These are phyloP conservation scores for Drosophila sordidapex DNA, from an alignment of 2,888 invertebrate species.

Conservation along the genomic window DNA sequence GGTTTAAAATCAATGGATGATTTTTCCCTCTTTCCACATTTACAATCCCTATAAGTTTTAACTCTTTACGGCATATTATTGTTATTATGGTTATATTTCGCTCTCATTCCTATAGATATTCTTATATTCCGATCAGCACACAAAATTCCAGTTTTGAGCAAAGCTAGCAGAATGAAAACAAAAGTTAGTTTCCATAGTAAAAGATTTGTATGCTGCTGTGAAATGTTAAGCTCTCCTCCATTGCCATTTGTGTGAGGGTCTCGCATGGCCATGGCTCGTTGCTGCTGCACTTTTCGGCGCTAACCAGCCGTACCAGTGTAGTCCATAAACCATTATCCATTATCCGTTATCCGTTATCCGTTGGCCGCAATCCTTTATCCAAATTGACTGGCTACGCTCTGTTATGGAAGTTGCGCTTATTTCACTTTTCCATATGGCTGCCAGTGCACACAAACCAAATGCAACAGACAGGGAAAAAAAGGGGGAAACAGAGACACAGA, in stretches of 20 bases:
- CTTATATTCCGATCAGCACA: not conserved
- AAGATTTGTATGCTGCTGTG: not conserved
- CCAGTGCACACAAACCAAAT: constrained; percentile 41
- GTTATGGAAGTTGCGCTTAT: constrained; percentile 65
- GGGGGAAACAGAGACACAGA: not conserved
- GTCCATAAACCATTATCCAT: constrained; percentile 25
- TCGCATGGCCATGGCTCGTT: not conserved
- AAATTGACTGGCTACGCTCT: constrained; percentile 52
- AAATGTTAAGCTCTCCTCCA: not conserved
- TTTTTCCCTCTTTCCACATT: not conserved
- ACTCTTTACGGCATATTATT: not conserved
- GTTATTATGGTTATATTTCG: not conserved
- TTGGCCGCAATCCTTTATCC: constrained; percentile 33
- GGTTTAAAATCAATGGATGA: not conserved
- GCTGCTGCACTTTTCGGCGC: constrained; percentile 9
- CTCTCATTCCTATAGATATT: not conserved
- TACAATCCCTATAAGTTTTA: not conserved
- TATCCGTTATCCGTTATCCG: constrained; percentile 20
- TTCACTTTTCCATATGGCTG: constrained; percentile 67
- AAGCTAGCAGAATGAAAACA: not conserved
- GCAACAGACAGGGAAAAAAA: not conserved
- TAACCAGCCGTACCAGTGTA: constrained; percentile 7
- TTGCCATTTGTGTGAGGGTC: not conserved
- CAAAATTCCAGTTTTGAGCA: not conserved
- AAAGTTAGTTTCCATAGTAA: not conserved